These are phyloP conservation scores for Brachynemurus nebulosus DNA, from an alignment of 2,888 invertebrate species.

Conservation along the genomic window DNA sequence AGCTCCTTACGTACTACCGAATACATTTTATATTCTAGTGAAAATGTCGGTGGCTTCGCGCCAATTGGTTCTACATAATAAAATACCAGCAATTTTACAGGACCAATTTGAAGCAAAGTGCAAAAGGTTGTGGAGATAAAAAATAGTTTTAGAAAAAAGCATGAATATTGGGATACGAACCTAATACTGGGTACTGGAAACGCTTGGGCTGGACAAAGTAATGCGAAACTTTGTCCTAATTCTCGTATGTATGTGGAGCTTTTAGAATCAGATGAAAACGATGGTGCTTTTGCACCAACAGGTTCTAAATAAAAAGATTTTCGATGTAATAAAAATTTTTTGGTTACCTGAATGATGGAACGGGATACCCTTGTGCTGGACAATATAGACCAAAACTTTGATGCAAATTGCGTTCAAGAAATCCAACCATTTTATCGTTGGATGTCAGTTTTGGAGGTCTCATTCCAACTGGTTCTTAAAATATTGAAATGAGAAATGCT, in stretches of 20 bases:
- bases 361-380: conserved; percentile 41
- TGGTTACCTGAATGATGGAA: conserved; percentile 1
- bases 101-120: not conserved
- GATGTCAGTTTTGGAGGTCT: conserved; percentile 43
- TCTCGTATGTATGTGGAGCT: conserved; percentile 46
- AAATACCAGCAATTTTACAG: no score
- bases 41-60: conserved; percentile 36
- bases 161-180: conserved; percentile 27
- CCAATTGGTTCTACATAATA: conserved; percentile 36
- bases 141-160: not conserved
- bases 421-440: conserved; percentile 27
- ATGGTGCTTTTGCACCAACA: conserved; percentile 46
- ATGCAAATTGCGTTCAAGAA: not conserved
- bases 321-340: no score
- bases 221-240: conserved; percentile 40
- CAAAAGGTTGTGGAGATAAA: not conserved
- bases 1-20: conserved; percentile 41
- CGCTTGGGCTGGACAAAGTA: conserved; percentile 57
- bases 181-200: conserved; percentile 57
- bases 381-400: conserved; percentile 30
- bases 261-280: conserved; percentile 46
- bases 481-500: conserved; percentile 6
- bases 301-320: conserved; percentile 42
- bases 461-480: conserved; percentile 41
- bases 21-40: conserved; percentile 32